These are phyloP conservation scores for Cladorhizidae sp. DNA, from an alignment of 37 sponge, comb jelly and placozoan species.

Conservation along the genomic window DNA sequence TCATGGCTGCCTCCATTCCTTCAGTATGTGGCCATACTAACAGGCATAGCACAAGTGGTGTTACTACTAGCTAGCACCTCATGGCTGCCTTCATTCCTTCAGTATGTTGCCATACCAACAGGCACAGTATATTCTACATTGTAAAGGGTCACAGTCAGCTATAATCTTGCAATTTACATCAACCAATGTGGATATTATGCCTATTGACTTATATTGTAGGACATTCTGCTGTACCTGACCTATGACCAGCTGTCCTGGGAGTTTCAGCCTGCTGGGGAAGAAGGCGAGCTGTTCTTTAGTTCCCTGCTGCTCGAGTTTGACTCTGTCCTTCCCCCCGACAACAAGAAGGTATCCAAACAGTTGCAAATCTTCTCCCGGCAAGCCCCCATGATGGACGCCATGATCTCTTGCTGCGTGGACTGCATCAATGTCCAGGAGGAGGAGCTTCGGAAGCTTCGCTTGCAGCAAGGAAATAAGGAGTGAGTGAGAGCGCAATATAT, in stretches of 20 bases:
- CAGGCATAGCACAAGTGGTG: no score
- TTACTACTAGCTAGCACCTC: no score
- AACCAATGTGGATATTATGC: no score
- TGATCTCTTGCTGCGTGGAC: conserved; percentile 73
- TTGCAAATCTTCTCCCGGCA: conserved; percentile 73
- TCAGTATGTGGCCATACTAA: no score
- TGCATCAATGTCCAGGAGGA: conserved; percentile 48
- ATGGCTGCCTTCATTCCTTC: no score
- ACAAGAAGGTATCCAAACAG: conserved; percentile 59
- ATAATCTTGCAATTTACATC: no score
- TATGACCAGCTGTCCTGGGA: conserved; percentile 83
- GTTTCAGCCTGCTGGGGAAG: conserved; percentile 50
- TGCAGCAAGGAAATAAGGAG: conserved; percentile 47
- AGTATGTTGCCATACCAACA: no score
- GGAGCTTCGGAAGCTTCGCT: conserved; percentile 30
- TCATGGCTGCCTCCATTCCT: no score
- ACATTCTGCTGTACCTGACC: conserved; percentile 65
- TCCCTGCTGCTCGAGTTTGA: conserved; percentile 83
- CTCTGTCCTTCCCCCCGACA: conserved; percentile 33
- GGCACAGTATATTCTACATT: no score
- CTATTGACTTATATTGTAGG: no score
- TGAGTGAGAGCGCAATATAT: no score
- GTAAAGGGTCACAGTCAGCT: no score
- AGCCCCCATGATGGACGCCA: conserved; percentile 91
- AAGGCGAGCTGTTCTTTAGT: conserved; percentile 69